Evolutionary conservation across 1,140 invertebrate species (phyloP), one percentile per base, ranked within the genome.

Genomic region (Kradibia gibbosae): DNA sequence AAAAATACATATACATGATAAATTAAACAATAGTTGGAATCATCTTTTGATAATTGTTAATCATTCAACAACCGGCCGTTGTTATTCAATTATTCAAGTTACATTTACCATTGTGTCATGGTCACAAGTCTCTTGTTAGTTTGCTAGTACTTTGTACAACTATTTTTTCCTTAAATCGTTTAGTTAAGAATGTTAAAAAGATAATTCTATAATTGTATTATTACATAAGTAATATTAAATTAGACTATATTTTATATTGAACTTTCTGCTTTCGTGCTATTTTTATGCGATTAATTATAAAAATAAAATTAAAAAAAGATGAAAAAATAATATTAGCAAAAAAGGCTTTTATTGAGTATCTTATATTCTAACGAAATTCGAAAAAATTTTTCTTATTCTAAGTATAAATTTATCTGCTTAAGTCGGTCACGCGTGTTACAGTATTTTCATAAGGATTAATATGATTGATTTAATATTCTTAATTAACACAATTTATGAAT

Each of bases 41-140:
- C 53, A 20, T 50, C 31, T 67, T 75, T 36, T 67, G 36, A 75
- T 75, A 55, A 81, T 81, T 75, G 31, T 67, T 70, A 70, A 75
- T 81, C 48, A 75, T 39, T 36, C 34, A 28, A 50, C 57, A 74
- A 13, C 1, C 42, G n/a, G 67, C 42, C 20, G 4, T 34, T 36
- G n/a, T 28, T 55, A 55, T 45, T 67, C 62, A 75, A 81, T 81
- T 75, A 81, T 65, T 75, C 79, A 70, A 75, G 60, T 75, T 67
- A 70, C 60, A 81, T 75, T 80, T 60, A 13, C 73, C 53, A 74
- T 80, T 74, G 71, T 80, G 55, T 74, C 57, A 74, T 45, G 71
- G 78, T 65, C 78, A 53, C 31, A 17, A 36, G 55, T 65, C 42
- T 28, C 2, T 20, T 20, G 50, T 28, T 28, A 20, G 39, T 36